These are phyloP conservation scores for Dermolepida albohirtum DNA, from an alignment of 2,888 invertebrate genomes.

Conservation along the genomic window DNA sequence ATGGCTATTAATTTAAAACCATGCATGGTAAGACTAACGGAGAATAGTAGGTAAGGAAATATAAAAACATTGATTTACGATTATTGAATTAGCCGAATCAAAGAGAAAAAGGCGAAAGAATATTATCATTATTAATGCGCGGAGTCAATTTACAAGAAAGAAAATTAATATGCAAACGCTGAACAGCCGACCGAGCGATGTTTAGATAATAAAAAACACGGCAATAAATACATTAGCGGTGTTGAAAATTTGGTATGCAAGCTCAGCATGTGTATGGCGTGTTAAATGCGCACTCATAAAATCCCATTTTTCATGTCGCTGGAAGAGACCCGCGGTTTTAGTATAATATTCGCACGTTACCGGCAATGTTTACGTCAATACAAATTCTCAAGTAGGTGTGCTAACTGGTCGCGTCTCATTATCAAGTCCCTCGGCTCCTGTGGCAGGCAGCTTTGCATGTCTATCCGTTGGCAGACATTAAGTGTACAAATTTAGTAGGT, in stretches of 20 bases:
- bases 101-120: slow-evolving; percentile 16
- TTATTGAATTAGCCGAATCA: slow-evolving; percentile 42
- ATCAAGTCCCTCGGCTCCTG: slow-evolving; percentile 20
- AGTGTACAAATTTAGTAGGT: slow-evolving; percentile 12
- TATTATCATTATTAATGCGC: slow-evolving; percentile 33
- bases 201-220: slow-evolving; percentile 49
- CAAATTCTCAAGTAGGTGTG: slow-evolving; percentile 44
- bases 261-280: slow-evolving; percentile 51
- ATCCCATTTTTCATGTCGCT: slow-evolving; percentile 49
- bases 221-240: slow-evolving; percentile 53
- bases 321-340: slow-evolving; percentile 48
- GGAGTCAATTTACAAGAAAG: slow-evolving; percentile 38
- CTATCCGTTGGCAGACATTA: slow-evolving; percentile 18
- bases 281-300: slow-evolving; percentile 50
- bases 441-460: slow-evolving; percentile 30
- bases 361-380: slow-evolving; percentile 46
- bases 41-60: neutral
- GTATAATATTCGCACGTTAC: slow-evolving; percentile 52
- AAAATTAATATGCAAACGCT: slow-evolving; percentile 49
- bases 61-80: slow-evolving; percentile 39
- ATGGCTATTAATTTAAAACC: neutral
- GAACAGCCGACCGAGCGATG: slow-evolving; percentile 43
- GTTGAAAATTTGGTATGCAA: slow-evolving; percentile 54
- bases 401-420: slow-evolving; percentile 39
- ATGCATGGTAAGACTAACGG: neutral